Conservation (phyloP, 2,797 vertebrate genomes). For the Pempheris klunzingeri region DNA sequence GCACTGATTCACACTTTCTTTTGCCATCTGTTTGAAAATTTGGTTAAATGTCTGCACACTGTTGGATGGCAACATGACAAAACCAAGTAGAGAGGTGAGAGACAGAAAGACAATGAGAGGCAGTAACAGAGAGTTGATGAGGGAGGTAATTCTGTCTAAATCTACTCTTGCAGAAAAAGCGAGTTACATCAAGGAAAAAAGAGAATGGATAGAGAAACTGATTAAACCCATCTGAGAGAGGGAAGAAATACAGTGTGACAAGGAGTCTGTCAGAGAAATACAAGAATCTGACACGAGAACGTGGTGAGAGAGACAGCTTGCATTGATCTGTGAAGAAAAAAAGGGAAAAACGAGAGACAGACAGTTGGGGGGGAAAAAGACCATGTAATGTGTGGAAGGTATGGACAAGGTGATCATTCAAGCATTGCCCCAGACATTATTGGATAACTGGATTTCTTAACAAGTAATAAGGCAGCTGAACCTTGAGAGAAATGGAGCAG, state of each 20-base stretch:
- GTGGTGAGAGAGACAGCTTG: slow-evolving; percentile 4
- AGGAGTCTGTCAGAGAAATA: slow-evolving; percentile 39
- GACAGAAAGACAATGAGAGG: slow-evolving; percentile 35
- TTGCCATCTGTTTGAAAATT: slow-evolving; percentile 55
- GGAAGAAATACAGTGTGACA: slow-evolving; percentile 29
- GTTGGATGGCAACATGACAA: slow-evolving; percentile 21
- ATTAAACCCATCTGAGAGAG: slow-evolving; percentile 53
- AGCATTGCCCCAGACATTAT: slow-evolving; percentile 60
- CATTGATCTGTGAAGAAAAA: slow-evolving; percentile 28
- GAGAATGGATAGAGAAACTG: slow-evolving; percentile 39
- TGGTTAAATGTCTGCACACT: slow-evolving; percentile 15
- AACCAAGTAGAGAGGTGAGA: slow-evolving; percentile 44
- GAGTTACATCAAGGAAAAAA: slow-evolving; percentile 36
- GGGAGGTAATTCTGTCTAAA: slow-evolving; percentile 59
- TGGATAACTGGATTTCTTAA: slow-evolving; percentile 71
- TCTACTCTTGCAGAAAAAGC: slow-evolving; percentile 45
- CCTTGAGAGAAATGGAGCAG: slow-evolving; percentile 56
- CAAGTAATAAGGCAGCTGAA: slow-evolving; percentile 64
- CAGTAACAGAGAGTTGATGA: slow-evolving; percentile 44
- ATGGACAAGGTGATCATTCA: slow-evolving; percentile 57
- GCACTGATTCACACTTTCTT: slow-evolving; percentile 31
- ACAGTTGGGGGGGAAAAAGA: slow-evolving; percentile 13
- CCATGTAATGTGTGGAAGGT: slow-evolving; percentile 47
- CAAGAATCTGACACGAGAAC: slow-evolving; percentile 23
- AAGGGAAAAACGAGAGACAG: neutral